Evolutionary conservation across 1,140 invertebrate species (phyloP), one percentile per base, ranked within the genome.

Genomic region (Diabrotica virgifera): DNA sequence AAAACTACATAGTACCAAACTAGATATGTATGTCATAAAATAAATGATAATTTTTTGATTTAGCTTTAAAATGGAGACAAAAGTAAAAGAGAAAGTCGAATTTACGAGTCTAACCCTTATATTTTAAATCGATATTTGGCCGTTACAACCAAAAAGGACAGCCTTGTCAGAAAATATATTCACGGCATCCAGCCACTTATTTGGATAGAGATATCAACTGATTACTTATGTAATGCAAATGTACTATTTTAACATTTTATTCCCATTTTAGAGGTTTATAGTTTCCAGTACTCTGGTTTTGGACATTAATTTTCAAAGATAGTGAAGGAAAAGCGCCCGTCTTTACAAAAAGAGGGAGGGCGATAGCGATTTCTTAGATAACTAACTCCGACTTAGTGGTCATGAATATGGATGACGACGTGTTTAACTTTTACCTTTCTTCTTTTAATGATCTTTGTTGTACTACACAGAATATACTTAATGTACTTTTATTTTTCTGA

Each of bases 251-350:
- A 72, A 70, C 72, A 73, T 73, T 73, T 73, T 72, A 67, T 70
- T 72, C 70, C 68, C 72, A 73, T 73, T 73, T 72, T 69, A 70
- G 68, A 70, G 68, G 70, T 73, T 73, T 73, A 73, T 70, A 73
- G 68, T 72, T 73, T 72, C 66, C 68, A 67, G 59, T 60, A 65
- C 62, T 68, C 72, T 66, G 62, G 72, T 68, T 46, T 46, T 65
- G 24, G 62, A 63, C 69, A 70, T 68, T 72, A 65, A 69, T 72
- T 72, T 68, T 63, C 65, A 60, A 58, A 69, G 65, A 69, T 72
- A 70, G 68, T 63, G 24, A 56, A 37, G 63, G 54, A 35, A 54
- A 46, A 40, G 52, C 14, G 12, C 37, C 66, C 60, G 64, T 63
- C 66, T 46, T 10, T 46, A 68, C 69, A 68, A 68, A 70, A 46